Conservation (phyloP, 2,113 vertebrate genomes). For the Corythaixoides concolor region DNA sequence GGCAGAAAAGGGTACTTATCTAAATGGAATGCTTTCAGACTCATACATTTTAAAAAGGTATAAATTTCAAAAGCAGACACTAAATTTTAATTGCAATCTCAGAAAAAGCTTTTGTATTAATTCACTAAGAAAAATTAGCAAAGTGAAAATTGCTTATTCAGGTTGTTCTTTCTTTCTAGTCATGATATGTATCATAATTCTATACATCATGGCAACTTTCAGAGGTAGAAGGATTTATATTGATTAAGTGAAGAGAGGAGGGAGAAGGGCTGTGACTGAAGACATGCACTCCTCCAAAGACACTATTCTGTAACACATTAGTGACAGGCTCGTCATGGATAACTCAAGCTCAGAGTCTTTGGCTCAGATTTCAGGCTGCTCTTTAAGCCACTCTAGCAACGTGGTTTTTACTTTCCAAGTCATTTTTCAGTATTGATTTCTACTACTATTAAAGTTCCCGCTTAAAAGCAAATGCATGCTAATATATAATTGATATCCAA, state of each 20-base stretch:
- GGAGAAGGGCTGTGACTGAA: slow-evolving; percentile 51
- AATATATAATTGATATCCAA: slow-evolving; percentile 65
- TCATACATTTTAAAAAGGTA: slow-evolving; percentile 78
- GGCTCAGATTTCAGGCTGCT: slow-evolving; percentile 56
- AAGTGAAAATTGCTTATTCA: slow-evolving; percentile 77
- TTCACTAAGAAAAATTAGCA: slow-evolving; percentile 75
- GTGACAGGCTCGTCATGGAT: slow-evolving; percentile 39
- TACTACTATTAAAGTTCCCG: slow-evolving; percentile 49
- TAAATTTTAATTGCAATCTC: slow-evolving; percentile 80
- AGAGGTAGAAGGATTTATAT: slow-evolving; percentile 73
- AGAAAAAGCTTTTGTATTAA: slow-evolving; percentile 77
- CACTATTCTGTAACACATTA: slow-evolving; percentile 40
- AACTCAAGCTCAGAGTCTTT: slow-evolving; percentile 11
- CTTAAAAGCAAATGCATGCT: slow-evolving; percentile 52
- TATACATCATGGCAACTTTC: slow-evolving; percentile 64
- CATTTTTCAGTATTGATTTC: slow-evolving; percentile 68
- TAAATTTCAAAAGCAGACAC: slow-evolving; percentile 78
- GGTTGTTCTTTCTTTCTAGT: slow-evolving; percentile 69
- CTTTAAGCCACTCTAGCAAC: slow-evolving; percentile 45
- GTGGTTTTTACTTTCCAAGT: slow-evolving; percentile 53
- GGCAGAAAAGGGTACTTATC: slow-evolving; percentile 76
- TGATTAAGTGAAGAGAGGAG: slow-evolving; percentile 51
- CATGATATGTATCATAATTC: slow-evolving; percentile 68
- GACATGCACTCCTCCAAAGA: slow-evolving; percentile 51
- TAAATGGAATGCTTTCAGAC: slow-evolving; percentile 80